Conservation (phyloP, 2,113 vertebrate species). For the Pedetes capensis region DNA sequence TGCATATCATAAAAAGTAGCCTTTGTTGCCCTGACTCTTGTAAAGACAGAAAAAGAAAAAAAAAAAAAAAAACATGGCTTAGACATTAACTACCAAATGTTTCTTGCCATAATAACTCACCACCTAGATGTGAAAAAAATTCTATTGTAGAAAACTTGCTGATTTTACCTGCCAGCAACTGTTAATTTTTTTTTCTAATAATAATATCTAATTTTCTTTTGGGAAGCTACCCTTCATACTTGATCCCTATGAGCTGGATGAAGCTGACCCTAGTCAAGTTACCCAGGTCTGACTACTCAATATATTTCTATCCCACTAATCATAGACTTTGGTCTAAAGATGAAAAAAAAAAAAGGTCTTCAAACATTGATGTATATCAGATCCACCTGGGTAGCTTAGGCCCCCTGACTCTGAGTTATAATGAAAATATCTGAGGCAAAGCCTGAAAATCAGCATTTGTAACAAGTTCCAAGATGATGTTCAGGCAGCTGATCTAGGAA, state of each 20-base stretch:
- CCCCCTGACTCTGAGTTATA: too few species aligned
- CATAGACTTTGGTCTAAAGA: background rate
- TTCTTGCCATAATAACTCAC: background rate
- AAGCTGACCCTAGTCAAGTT: background rate
- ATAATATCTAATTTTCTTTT: background rate
- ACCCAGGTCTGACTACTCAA: too few species aligned
- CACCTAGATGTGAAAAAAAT: background rate
- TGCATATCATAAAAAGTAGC: background rate
- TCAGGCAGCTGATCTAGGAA: background rate
- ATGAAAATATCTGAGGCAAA: background rate
- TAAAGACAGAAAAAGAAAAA: slow-evolving; percentile 27
- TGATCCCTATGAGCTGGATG: background rate
- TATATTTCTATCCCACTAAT: background rate
- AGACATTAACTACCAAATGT: background rate
- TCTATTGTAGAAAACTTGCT: background rate
- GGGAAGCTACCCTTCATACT: background rate
- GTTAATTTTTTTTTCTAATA: background rate
- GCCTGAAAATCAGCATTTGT: background rate
- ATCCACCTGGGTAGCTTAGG: background rate
- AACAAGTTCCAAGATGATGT: background rate
- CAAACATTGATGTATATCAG: background rate
- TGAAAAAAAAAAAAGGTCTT: background rate
- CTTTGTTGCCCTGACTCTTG: background rate
- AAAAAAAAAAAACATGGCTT: too few species aligned
- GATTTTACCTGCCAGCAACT: background rate